Base-by-base conservation (phyloP, 2,888 invertebrate species). In the Xanthia icteritia region DNA sequence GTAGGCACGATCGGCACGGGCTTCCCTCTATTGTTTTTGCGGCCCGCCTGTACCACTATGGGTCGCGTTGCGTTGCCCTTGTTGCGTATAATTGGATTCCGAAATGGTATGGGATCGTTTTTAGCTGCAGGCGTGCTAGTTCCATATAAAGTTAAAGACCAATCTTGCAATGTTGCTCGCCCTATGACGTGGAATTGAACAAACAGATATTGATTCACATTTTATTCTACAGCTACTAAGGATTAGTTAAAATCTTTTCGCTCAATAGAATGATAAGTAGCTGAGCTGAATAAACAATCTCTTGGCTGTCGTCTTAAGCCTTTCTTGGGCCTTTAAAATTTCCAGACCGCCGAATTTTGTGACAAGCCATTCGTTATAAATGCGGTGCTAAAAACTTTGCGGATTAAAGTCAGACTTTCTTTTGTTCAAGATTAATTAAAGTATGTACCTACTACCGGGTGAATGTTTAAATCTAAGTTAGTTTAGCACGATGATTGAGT, bases 131-230 rank as follows among this genome's bases (percentile, higher is more conserved):
- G 97, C 82, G 95, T 96, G 82, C 97, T 98, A 79, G 99, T 99
- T 89, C 99, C 99, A 94, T 99, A 99, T 93, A 99, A 97, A 92
- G 99, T 98, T 93, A 99, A 97, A 82, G 99, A 98, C 99, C 99
- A 99, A 94, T 98, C 98, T 97, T 98, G 98, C 90, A 99, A 97
- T 85, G 98, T 98, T 81, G 99, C 99, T 94, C 98, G 98, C 95
- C 98, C 99, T 99, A 97, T 95, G 90, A 89, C 89, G 91, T 90
- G 90, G 91, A 92, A 84, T 84, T 77, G 88, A 88, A 82, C 64
- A 89, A 88, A 86, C 84, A 87, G 81, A 82, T 76, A 81, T 86
- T 88, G 79, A 83, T 81, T 85, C 77, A 83, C 69, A 83, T 79
- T 84, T 85, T 81, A 64, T 71, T 61, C 76, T 69, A 23, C 71